Evolutionary conservation across 1,140 invertebrate genomes (phyloP), one percentile per base, ranked within the genome.

Genomic region (Dendrolimus kikuchii): DNA sequence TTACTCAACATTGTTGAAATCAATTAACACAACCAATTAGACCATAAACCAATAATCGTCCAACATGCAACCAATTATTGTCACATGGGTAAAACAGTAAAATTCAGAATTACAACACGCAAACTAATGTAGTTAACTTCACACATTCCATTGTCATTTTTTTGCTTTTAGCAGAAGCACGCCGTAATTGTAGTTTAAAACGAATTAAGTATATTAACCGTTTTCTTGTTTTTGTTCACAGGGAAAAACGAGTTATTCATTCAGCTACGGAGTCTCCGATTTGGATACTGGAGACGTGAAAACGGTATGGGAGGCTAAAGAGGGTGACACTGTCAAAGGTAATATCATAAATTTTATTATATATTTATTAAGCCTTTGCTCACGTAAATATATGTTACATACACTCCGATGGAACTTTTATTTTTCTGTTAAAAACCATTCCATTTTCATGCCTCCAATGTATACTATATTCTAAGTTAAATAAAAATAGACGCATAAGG

Each of bases 211-310:
- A 38, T 55, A 48, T 39, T 46, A 7, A 44, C 38, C 10, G 37
- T 38, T 53, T 46, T 37, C 23, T 44, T 56, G 53, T 68, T 55
- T 78, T 85, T 62, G 70, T 71, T 52, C 38, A 44, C 66, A 86
- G 82, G 76, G 66, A 64, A 76, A 72, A 71, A 68, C 87, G 52
- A 88, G 76, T 52, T 90, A 90, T 60, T 87, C 88, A 4, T 90
- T 86, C 60, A 89, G 89, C 53, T 90, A 90, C 61, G 89, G 89
- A 43, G 83, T 88, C 53, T 76, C 85, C 51, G 89, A 90, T 67
- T 77, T 70, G 6, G 77, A 80, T 55, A 92, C 91, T 46, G 91
- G 91, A 5, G 91, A 92, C 62, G 81, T 90, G 0, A 92, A 92
- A 68, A 88, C 88, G 38, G 91, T 92, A 48, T 90, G 90, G 73